phyloP scores from a whole-genome alignment of 2,888 invertebrate genomes.

The Odontomyia ornata region DNA sequence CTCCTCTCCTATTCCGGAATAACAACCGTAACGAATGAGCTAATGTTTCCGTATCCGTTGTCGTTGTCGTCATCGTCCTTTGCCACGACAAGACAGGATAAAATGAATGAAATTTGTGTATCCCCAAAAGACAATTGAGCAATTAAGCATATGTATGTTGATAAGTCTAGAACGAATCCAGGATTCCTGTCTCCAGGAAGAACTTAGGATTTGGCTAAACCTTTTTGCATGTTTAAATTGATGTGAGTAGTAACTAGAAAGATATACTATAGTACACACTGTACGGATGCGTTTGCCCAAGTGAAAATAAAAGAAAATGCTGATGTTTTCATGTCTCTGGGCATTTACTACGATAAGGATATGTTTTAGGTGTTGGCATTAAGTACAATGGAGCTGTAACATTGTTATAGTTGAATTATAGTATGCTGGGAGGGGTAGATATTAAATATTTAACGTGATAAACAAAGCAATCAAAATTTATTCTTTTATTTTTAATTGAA shows the following conservation, averaged over 20 bases:
- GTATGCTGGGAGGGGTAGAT: too few species aligned
- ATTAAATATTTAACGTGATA: too few species aligned
- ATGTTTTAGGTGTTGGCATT: slow-evolving; percentile 22
- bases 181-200: neutral
- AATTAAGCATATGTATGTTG: slow-evolving; percentile 43
- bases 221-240: neutral
- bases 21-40: neutral
- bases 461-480: too few species aligned
- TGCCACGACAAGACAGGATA: neutral
- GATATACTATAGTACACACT: neutral
- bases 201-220: neutral
- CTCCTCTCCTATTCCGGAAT: neutral
- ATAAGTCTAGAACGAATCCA: neutral
- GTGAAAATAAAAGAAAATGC: neutral
- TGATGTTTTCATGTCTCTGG: slow-evolving; percentile 8
- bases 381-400: slow-evolving; percentile 38
- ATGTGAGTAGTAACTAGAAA: neutral
- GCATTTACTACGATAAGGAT: slow-evolving; percentile 23
- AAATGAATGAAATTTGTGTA: slow-evolving; percentile 33
- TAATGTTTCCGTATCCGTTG: neutral
- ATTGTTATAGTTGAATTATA: neutral
- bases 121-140: slow-evolving; percentile 48
- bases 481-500: too few species aligned
- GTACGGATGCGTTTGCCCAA: neutral
- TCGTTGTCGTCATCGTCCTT: too few species aligned